Conservation (phyloP, 2,888 invertebrate species). For the Drosophila meridionalis region DNA sequence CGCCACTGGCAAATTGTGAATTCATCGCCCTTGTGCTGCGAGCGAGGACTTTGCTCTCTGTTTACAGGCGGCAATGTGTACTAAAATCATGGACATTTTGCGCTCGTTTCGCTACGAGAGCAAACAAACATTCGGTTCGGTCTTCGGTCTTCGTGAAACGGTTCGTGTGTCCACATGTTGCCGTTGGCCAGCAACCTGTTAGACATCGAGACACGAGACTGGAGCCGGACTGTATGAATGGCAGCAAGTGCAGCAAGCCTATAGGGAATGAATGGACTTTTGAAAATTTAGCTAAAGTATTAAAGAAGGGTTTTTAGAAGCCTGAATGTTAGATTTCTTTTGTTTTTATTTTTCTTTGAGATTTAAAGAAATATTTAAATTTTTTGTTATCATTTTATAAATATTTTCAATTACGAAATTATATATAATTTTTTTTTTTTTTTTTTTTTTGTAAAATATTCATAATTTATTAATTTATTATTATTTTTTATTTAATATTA, state of each 20-base stretch:
- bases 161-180: constrained; percentile 70
- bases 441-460: no score
- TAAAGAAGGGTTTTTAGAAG: no score
- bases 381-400: no score
- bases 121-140: constrained; percentile 3
- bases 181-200: constrained; percentile 77
- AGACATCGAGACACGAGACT: constrained; percentile 41
- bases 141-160: constrained; percentile 19
- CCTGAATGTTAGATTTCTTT: no score
- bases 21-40: constrained; percentile 34
- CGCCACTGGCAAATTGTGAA: constrained; percentile 70
- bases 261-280: neutral
- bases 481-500: no score
- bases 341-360: no score
- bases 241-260: constrained; percentile 5
- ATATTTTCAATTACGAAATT: no score
- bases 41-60: constrained; percentile 64
- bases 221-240: constrained; percentile 1
- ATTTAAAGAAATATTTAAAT: no score
- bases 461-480: no score
- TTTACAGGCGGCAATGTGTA: constrained; percentile 72
- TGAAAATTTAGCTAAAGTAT: neutral
- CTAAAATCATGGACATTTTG: constrained; percentile 45
- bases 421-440: no score
- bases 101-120: neutral